Conservation (phyloP, 37 sponge, comb jelly and placozoan species). For the Aplysina aerophoba region DNA sequence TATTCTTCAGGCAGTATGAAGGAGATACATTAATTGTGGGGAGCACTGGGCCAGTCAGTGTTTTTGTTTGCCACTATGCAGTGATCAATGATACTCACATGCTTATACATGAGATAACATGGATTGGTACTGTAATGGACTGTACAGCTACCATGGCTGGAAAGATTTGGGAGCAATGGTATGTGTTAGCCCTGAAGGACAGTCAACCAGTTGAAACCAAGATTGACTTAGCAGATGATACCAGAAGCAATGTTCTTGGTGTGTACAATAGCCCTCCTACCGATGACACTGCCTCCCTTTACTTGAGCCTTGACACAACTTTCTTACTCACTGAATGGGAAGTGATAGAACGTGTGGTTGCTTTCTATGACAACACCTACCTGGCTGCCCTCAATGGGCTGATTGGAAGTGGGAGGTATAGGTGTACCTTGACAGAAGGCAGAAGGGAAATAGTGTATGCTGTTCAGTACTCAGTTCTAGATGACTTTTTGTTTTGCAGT, state of each 20-base stretch:
- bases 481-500: slow-evolving; percentile 50
- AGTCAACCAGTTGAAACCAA: slow-evolving; percentile 12
- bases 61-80: background rate
- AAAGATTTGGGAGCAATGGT: background rate
- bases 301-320: slow-evolving; percentile 49
- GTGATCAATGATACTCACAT: slow-evolving; percentile 17
- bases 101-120: slow-evolving; percentile 3
- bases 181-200: background rate
- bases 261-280: slow-evolving; percentile 47
- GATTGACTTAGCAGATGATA: slow-evolving; percentile 70
- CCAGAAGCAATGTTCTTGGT: slow-evolving; percentile 78
- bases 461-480: slow-evolving; percentile 39
- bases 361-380: slow-evolving; percentile 43
- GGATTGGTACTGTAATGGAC: background rate
- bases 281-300: slow-evolving; percentile 48
- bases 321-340: slow-evolving; percentile 32
- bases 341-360: slow-evolving; percentile 44
- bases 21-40: background rate
- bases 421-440: slow-evolving; percentile 52
- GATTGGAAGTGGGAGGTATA: slow-evolving; percentile 47
- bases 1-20: slow-evolving; percentile 14
- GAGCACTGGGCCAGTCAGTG: background rate
- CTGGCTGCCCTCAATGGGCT: slow-evolving; percentile 72
- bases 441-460: slow-evolving; percentile 1
- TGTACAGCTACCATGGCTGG: background rate